Evolutionary conservation across 2,888 invertebrate species (phyloP), one percentile per base, ranked within the genome.

Genomic region (Crioceris asparagi): DNA sequence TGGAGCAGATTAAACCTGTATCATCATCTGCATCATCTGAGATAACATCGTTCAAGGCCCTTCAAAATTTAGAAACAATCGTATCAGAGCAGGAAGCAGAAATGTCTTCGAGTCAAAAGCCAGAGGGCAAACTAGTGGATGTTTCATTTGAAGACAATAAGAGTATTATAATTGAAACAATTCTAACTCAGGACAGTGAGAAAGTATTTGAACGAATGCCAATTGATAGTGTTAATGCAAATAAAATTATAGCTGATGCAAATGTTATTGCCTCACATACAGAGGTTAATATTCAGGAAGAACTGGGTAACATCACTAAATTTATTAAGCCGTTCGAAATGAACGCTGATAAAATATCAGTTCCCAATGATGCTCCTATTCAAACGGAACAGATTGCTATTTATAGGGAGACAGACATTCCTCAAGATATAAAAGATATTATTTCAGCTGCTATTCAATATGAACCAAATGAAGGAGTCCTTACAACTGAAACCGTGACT

Each of bases 161-260:
- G 49, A 58, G 64, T 25, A 51, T 69, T 10, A 59, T 58, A 1
- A 54, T 74, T 1, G 68, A 65, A 44, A 69, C 73, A 49, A 58
- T 67, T 6, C 39, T 44, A 40, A 50, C 61, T 15, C 68, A 71
- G 50, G 73, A 74, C 52, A 64, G 57, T 39, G 70, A 70, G 55
- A 56, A 54, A 32, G 48, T 57, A 3, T 57, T 70, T 21, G 46
- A 52, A 35, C 51, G 61, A 21, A 55, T 56, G 19, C 32, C 38
- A 11, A 15, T 40, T 8, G 29, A 35, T 11, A 26, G 36, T 35
- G 40, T 29, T 14, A 31, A 37, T 32, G 52, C 54, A 7, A 32
- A 37, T 17, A 12, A 36, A 18, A 34, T 19, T n/a, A 47, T 54
- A 35, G 62, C 62, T 33, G 57, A 61, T 30, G 46, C 49, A 12